These are phyloP conservation scores for Capromys pilorides DNA, from an alignment of 2,797 vertebrate genomes.

Conservation along the genomic window DNA sequence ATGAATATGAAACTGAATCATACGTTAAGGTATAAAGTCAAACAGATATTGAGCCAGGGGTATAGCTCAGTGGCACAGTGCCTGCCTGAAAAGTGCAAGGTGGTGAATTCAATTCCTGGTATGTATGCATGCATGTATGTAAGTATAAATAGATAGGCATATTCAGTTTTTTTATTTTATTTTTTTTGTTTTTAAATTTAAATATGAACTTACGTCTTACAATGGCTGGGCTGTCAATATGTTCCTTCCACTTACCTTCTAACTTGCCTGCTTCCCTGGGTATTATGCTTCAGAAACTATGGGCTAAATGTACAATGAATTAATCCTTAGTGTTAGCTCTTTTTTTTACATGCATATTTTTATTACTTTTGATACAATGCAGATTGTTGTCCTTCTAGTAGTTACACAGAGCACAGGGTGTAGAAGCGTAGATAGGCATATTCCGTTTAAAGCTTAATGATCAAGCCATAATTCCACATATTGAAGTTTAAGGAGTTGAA, in stretches of 20 bases:
- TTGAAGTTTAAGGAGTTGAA: background rate
- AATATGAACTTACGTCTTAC: background rate
- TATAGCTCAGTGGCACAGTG: too few species aligned
- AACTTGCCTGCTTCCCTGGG: rapidly evolving
- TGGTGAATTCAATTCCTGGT: too few species aligned
- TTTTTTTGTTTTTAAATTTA: constrained; percentile 15
- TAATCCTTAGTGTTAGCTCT: background rate
- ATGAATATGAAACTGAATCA: background rate
- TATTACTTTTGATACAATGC: too few species aligned
- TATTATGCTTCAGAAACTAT: background rate
- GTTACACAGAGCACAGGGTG: too few species aligned
- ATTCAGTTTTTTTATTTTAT: too few species aligned
- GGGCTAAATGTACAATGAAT: background rate
- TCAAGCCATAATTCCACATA: background rate
- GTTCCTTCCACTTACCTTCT: background rate
- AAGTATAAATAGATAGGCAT: too few species aligned
- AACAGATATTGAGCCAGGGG: background rate
- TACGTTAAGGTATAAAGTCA: background rate
- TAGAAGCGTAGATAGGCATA: background rate
- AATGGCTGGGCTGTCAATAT: background rate
- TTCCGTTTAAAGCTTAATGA: background rate
- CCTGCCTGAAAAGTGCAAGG: too few species aligned
- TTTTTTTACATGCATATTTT: background rate
- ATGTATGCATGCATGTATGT: too few species aligned
- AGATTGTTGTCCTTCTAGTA: too few species aligned